phyloP scores from a whole-genome alignment of 2,797 vertebrate genomes.

The Smutsia gigantea region DNA sequence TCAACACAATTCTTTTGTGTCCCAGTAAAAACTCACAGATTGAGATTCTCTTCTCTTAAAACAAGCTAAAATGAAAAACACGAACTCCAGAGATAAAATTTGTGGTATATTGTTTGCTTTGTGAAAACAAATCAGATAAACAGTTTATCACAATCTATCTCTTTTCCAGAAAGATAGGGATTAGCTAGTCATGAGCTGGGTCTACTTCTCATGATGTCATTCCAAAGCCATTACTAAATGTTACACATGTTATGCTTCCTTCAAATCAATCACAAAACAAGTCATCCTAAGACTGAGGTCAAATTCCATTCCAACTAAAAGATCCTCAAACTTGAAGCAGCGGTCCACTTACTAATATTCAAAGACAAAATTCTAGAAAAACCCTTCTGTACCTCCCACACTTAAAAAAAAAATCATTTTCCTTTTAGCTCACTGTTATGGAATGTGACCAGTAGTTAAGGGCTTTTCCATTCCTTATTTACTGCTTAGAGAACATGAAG shows the following conservation, averaged over 20 bases:
- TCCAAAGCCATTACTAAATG: slow-evolving; percentile 70
- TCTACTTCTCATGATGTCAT: slow-evolving; percentile 72
- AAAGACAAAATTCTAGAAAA: slow-evolving; percentile 73
- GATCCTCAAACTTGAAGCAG: slow-evolving; percentile 57
- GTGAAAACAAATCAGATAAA: slow-evolving; percentile 58
- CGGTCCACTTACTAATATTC: slow-evolving; percentile 57
- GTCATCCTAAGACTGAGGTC: slow-evolving; percentile 64
- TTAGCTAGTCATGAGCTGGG: slow-evolving; percentile 18
- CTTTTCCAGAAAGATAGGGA: slow-evolving; percentile 63
- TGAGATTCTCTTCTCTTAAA: slow-evolving; percentile 46
- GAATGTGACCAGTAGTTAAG: slow-evolving; percentile 70
- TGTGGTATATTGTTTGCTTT: slow-evolving; percentile 11
- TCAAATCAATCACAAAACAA: slow-evolving; percentile 75
- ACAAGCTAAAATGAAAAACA: slow-evolving; percentile 59
- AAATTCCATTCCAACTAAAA: slow-evolving; percentile 75
- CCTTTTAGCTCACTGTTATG: slow-evolving; percentile 71
- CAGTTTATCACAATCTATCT: slow-evolving; percentile 35
- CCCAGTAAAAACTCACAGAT: slow-evolving; percentile 57
- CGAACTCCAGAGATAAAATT: slow-evolving; percentile 11
- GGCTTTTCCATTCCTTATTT: slow-evolving; percentile 66
- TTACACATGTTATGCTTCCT: slow-evolving; percentile 65
- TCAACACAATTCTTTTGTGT: slow-evolving; percentile 24
- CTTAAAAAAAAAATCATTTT: slow-evolving; percentile 25
- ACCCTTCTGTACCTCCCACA: slow-evolving; percentile 28
- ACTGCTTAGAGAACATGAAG: slow-evolving; percentile 59